Base-by-base conservation (phyloP, 2,888 invertebrate genomes). In the Notocelia uddmanniana region DNA sequence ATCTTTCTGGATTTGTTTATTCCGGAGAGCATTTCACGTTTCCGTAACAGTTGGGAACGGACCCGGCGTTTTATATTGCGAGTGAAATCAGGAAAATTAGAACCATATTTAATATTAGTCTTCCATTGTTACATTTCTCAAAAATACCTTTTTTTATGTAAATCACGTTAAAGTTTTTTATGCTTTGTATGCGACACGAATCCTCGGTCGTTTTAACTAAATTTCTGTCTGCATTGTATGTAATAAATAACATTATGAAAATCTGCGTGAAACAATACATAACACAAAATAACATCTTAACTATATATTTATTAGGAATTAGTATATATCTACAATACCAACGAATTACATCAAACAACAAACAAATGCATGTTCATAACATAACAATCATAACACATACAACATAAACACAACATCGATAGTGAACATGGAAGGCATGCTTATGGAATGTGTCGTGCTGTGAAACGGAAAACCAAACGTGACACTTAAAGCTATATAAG, bases 401-500 rank as follows among this genome's bases (percentile, higher is more conserved):
- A 66, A 41, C 52, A 54, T 31, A 54, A 54, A 13, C 18, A 58
- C 59, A 70, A 26, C 41, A 55, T n/a, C 60, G 57, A 63, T 23
- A 54, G 64, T 69, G 68, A 41, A 73, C 68, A 57, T 18, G 68
- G 55, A 72, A 48, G 18, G 63, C 75, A 75, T 76, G 73, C 75
- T 37, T 8, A 52, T 73, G 75, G 74, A 68, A 50, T 59, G 73
- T 74, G 73, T 77, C 80, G 80, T 83, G 82, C 81, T 74, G 64
- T 76, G 79, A 77, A 69, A 72, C 60, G 73, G 62, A 68, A 76
- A 78, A 76, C 78, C 79, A 78, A 76, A 76, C 69, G 67, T 80
- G 79, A 80, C 75, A 77, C 74, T 79, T 78, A 77, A 84, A 82
- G 69, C 73, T 63, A 66, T 63, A 66, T 55, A 66, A 71, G 84